These are phyloP conservation scores for Spinus pinus DNA, from an alignment of 2,797 vertebrate genomes.

Conservation along the genomic window DNA sequence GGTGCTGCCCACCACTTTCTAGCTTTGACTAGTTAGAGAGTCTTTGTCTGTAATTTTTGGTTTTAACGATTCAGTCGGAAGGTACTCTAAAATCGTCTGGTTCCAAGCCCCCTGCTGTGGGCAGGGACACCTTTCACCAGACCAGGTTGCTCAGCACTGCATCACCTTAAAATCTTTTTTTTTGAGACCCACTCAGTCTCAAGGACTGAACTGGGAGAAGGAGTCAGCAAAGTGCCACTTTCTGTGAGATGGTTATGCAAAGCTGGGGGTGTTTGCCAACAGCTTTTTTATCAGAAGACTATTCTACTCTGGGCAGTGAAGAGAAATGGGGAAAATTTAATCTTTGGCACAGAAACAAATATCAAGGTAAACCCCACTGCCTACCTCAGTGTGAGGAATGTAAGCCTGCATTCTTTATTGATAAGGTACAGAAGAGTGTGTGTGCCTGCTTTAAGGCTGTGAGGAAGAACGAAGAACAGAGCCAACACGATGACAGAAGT, in stretches of 20 bases:
- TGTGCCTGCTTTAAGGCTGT: background rate
- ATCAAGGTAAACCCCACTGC: background rate
- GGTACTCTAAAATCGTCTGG: background rate
- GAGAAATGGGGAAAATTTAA: background rate
- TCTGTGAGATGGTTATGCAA: background rate
- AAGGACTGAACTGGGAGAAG: background rate
- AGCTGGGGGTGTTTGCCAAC: background rate
- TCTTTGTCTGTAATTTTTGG: background rate
- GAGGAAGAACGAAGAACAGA: slow-evolving; percentile 44
- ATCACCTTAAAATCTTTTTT: background rate
- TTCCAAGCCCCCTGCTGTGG: background rate
- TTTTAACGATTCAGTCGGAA: background rate
- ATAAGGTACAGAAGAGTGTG: background rate
- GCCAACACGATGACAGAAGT: slow-evolving; percentile 58
- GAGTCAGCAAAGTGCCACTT: background rate
- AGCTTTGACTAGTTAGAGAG: background rate
- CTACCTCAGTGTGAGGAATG: background rate
- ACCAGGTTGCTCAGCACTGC: background rate
- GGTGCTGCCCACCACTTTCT: background rate
- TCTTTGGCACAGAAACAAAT: background rate
- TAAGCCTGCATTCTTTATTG: background rate
- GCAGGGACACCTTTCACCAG: background rate
- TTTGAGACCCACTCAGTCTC: background rate
- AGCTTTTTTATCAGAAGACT: background rate
- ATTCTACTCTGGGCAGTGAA: background rate